These are phyloP conservation scores for Phortica okadai DNA, from an alignment of 2,888 invertebrate genomes.

Conservation along the genomic window DNA sequence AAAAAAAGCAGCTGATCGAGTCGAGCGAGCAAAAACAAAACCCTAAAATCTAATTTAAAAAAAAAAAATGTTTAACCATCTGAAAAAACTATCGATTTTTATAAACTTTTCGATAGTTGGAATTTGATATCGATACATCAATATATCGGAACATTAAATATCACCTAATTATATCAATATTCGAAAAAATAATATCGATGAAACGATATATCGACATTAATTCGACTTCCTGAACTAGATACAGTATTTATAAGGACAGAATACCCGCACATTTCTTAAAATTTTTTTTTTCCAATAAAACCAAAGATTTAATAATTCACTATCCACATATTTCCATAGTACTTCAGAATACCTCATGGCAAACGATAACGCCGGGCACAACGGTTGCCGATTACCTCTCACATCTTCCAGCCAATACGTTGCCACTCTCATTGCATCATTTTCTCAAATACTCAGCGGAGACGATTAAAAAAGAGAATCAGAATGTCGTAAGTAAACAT, in stretches of 20 bases:
- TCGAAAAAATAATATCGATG: no score
- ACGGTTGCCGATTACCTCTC: conserved; percentile 91
- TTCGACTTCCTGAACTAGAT: no score
- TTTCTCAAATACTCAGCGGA: conserved; percentile 89
- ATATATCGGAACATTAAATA: no score
- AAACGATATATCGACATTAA: no score
- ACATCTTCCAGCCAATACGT: conserved; percentile 84
- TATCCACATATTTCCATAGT: conserved; percentile 54
- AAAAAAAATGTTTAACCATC: no score
- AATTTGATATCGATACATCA: no score
- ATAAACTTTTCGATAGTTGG: no score
- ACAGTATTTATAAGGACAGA: not conserved
- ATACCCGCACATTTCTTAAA: not conserved
- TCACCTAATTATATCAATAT: no score
- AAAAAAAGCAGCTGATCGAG: no score
- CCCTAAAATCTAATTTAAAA: no score
- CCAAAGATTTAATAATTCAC: not conserved
- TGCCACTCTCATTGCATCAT: conserved; percentile 88
- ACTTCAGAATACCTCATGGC: conserved; percentile 76
- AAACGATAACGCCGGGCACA: conserved; percentile 81
- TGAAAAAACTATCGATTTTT: no score
- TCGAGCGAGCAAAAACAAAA: no score
- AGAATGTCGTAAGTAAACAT: conserved; percentile 75
- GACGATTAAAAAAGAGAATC: conserved; percentile 85
- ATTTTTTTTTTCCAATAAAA: not conserved